Percentiles rank a stretch among this genome's conserved stretches.
Evolutionary conservation across 2,113 vertebrate genomes (phyloP).

Genomic region (Chroicocephalus ridibundus): DNA sequence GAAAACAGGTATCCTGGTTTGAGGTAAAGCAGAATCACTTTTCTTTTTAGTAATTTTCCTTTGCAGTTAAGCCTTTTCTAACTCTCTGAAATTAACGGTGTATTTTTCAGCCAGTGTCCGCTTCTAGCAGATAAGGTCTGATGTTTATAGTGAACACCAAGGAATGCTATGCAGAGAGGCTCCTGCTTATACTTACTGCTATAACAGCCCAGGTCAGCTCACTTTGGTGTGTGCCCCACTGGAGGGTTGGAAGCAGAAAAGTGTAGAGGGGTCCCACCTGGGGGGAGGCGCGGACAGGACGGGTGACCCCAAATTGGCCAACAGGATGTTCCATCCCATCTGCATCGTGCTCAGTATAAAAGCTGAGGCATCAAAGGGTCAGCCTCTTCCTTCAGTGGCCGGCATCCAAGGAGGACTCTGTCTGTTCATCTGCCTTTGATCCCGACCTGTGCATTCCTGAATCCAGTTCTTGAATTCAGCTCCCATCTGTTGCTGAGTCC

Average conservation of each 20-base stretch:
- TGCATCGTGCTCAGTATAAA: background rate
- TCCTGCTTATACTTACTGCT: background rate
- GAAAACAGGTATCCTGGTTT: background rate
- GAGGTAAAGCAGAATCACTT: background rate
- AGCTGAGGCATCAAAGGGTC: background rate
- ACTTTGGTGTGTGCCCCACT: background rate
- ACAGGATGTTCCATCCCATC: background rate
- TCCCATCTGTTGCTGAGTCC: background rate
- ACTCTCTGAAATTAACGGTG: background rate
- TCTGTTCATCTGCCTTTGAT: background rate
- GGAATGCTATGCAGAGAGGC: background rate
- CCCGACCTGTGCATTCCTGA: background rate
- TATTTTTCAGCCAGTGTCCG: background rate
- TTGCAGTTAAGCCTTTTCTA: background rate
- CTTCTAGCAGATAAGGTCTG: background rate
- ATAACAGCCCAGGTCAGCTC: background rate
- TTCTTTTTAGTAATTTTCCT: background rate
- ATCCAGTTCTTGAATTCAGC: background rate
- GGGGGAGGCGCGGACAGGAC: background rate
- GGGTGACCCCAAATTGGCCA: background rate
- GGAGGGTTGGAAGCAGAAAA: background rate
- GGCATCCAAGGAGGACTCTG: background rate
- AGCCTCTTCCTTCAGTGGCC: background rate
- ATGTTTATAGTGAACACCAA: background rate
- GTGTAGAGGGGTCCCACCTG: background rate